phyloP scores from a whole-genome alignment of 2,797 vertebrate species.

The Protonibea diacanthus region DNA sequence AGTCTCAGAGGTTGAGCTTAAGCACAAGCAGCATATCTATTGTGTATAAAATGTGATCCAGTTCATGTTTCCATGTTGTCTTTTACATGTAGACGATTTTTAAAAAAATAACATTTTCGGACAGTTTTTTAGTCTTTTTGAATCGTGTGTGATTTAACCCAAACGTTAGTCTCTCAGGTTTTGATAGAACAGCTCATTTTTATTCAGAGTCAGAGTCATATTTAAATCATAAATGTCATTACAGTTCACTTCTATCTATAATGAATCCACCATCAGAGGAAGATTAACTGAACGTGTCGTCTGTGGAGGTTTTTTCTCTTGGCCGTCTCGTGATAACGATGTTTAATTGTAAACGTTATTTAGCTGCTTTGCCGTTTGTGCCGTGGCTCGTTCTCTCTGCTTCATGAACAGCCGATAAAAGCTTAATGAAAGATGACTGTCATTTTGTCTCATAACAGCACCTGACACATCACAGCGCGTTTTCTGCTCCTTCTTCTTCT shows the following conservation, averaged over 20 bases:
- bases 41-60: too few species aligned
- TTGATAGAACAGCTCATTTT: conserved; percentile 43
- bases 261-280: conserved; percentile 65
- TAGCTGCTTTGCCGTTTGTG: conserved; percentile 36
- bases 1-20: too few species aligned
- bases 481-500: too few species aligned
- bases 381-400: conserved; percentile 6
- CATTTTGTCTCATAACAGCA: background rate
- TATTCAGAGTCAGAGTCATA: conserved; percentile 54
- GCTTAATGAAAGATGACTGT: conserved; percentile 55
- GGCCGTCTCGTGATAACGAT: conserved; percentile 49
- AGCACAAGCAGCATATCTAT: too few species aligned
- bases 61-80: background rate
- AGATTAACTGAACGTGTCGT: conserved; percentile 55
- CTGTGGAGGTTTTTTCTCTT: background rate
- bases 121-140: background rate
- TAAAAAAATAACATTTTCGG: background rate
- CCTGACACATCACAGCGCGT: background rate
- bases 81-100: background rate
- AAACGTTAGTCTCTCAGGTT: conserved; percentile 24
- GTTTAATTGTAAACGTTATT: conserved; percentile 67
- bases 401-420: conserved; percentile 44
- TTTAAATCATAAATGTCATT: conserved; percentile 75
- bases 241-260: conserved; percentile 69
- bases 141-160: conserved; percentile 3